A percentile compares a stretch with the other conserved stretches of the same genome.
Evolutionary conservation across 2,113 vertebrate genomes (phyloP).

Genomic region (Tragelaphus imberbis): DNA sequence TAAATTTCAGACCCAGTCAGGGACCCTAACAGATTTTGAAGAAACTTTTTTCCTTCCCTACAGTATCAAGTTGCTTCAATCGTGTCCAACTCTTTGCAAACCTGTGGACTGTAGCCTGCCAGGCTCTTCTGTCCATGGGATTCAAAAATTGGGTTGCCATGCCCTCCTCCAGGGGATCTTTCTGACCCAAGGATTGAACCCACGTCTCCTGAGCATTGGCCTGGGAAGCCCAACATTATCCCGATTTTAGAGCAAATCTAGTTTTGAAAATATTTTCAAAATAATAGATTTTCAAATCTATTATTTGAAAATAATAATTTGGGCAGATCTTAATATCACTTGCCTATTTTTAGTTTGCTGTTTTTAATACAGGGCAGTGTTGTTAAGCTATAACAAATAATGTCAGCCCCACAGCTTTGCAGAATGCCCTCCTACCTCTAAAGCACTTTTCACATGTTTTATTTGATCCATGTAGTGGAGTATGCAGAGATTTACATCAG

Average conservation of each 20-base stretch:
- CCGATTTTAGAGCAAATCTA: not conserved
- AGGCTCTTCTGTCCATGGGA: not conserved
- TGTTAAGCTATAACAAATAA: not conserved
- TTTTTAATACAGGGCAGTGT: not conserved
- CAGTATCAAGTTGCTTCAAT: not conserved
- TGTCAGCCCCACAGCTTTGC: not conserved
- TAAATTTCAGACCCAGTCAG: not conserved
- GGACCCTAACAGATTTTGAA: not conserved
- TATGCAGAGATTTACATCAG: not conserved
- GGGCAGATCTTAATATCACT: not conserved
- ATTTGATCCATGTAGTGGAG: not conserved
- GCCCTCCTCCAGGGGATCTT: not conserved
- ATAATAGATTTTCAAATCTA: no score
- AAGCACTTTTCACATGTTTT: not conserved
- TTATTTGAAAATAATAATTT: no score
- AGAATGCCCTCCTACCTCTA: not conserved
- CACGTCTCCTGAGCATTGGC: not conserved
- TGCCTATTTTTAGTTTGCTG: not conserved
- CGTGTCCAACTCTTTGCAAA: not conserved
- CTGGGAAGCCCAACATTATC: not conserved
- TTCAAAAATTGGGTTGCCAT: not conserved
- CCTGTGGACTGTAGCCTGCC: not conserved
- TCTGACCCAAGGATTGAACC: not conserved
- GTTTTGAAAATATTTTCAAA: slow-evolving; percentile 16
- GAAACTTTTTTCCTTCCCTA: not conserved